These are phyloP conservation scores for Melanostoma mellinum DNA, from an alignment of 2,888 invertebrate species.

Conservation along the genomic window DNA sequence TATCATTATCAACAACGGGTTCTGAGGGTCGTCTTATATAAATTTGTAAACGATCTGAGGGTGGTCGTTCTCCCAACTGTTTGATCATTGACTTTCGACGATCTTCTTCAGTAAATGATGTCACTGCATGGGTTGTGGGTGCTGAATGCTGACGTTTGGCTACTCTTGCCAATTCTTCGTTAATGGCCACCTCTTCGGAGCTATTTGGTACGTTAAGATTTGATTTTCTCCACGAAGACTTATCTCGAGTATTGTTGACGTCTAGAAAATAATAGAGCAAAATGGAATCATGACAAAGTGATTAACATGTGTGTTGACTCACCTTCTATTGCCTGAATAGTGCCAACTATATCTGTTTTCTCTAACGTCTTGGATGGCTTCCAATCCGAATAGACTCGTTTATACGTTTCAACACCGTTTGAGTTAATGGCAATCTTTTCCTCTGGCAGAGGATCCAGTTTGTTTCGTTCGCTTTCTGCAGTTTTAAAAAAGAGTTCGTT, in stretches of 20 bases:
- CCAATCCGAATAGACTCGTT: constrained; percentile 90
- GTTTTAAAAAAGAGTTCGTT: neutral
- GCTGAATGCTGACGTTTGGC: constrained; percentile 84
- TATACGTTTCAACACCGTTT: constrained; percentile 82
- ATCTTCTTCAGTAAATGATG: constrained; percentile 86
- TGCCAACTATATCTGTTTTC: constrained; percentile 91
- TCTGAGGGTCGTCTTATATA: constrained; percentile 84
- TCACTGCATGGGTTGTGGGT: constrained; percentile 81
- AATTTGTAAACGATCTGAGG: constrained; percentile 84
- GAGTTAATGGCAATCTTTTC: constrained; percentile 82
- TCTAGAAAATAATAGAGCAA: constrained; percentile 75
- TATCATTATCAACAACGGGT: constrained; percentile 69
- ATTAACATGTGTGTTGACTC: constrained; percentile 55
- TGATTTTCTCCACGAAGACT: constrained; percentile 90
- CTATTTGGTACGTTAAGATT: constrained; percentile 83
- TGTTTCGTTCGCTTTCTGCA: constrained; percentile 90
- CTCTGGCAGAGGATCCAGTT: constrained; percentile 89
- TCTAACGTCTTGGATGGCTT: constrained; percentile 90
- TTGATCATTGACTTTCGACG: constrained; percentile 84
- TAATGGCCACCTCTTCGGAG: constrained; percentile 83
- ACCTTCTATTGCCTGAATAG: constrained; percentile 95
- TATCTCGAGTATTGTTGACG: constrained; percentile 83
- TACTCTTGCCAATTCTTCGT: constrained; percentile 84
- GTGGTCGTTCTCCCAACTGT: constrained; percentile 83
- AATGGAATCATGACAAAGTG: constrained; percentile 5